Evolutionary conservation across 2,797 vertebrate species (phyloP).

Genomic region (Pseudochirops cupreus): DNA sequence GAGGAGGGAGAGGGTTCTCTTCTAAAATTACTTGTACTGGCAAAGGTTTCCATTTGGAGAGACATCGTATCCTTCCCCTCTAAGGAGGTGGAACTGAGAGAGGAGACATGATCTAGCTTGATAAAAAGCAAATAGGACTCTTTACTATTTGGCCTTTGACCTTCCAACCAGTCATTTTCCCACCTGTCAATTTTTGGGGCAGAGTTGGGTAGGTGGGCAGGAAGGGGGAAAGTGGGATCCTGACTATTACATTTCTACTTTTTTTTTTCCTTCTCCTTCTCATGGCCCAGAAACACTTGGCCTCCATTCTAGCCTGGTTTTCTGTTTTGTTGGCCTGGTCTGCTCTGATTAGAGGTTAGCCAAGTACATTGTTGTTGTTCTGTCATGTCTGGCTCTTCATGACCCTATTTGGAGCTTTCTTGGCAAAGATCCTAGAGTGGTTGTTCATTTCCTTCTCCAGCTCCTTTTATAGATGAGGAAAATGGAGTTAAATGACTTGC

Average conservation of each 20-base stretch:
- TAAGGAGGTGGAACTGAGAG: neutral
- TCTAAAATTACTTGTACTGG: neutral
- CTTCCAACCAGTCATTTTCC: neutral
- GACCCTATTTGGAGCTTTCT: neutral
- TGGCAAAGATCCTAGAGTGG: neutral
- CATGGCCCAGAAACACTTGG: neutral
- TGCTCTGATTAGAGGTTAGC: neutral
- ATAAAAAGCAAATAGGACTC: neutral
- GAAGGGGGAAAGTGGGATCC: neutral
- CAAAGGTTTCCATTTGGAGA: neutral
- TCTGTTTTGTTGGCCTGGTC: neutral
- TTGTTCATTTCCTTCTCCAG: neutral
- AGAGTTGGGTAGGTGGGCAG: neutral
- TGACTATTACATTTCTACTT: neutral
- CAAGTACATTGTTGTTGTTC: neutral
- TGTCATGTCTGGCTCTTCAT: neutral
- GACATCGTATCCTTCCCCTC: too few species aligned
- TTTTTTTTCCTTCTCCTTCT: neutral
- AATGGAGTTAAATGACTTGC: neutral
- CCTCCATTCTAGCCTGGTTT: neutral
- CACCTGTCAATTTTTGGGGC: neutral
- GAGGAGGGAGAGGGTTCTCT: neutral
- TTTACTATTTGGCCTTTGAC: too few species aligned
- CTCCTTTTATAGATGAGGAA: neutral
- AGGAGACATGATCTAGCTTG: neutral